Conservation (phyloP, 2,888 invertebrate species). For the Temnothorax unifasciatus region DNA sequence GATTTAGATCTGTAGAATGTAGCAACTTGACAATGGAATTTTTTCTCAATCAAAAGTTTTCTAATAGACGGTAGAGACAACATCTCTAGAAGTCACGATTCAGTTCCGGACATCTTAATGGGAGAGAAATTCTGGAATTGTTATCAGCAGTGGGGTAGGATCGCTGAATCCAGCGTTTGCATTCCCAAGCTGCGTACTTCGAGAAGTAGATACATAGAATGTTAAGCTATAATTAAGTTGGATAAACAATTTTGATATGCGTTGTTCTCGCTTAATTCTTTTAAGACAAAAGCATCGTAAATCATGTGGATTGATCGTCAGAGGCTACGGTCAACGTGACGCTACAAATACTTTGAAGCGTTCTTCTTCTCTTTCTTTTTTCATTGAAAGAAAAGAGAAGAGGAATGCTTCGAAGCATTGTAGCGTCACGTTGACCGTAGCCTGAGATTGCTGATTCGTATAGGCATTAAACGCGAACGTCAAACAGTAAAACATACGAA, state of each 20-base stretch:
- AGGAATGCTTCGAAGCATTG: too few species aligned
- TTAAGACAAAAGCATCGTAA: not conserved
- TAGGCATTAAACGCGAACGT: conserved; percentile 7
- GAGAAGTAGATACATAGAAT: not conserved
- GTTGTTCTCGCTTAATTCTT: not conserved
- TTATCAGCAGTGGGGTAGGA: not conserved
- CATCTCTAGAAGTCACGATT: not conserved
- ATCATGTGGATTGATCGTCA: not conserved
- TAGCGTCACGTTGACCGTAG: too few species aligned
- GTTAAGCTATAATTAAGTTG: conserved; percentile 14
- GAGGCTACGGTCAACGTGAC: too few species aligned
- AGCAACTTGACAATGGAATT: not conserved
- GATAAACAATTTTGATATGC: not conserved
- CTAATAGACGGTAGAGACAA: conserved; percentile 5
- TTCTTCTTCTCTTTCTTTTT: too few species aligned
- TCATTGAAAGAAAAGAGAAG: too few species aligned
- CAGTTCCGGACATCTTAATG: not conserved
- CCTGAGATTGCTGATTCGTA: not conserved
- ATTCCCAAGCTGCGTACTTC: not conserved
- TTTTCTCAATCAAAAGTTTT: conserved; percentile 23
- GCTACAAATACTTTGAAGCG: too few species aligned
- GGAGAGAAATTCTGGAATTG: conserved; percentile 25
- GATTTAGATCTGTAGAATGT: not conserved
- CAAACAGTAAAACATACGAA: conserved; percentile 27
- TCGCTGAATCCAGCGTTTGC: not conserved